Conservation (phyloP, 2,888 invertebrate species). For the Lasioglossum vierecki region DNA sequence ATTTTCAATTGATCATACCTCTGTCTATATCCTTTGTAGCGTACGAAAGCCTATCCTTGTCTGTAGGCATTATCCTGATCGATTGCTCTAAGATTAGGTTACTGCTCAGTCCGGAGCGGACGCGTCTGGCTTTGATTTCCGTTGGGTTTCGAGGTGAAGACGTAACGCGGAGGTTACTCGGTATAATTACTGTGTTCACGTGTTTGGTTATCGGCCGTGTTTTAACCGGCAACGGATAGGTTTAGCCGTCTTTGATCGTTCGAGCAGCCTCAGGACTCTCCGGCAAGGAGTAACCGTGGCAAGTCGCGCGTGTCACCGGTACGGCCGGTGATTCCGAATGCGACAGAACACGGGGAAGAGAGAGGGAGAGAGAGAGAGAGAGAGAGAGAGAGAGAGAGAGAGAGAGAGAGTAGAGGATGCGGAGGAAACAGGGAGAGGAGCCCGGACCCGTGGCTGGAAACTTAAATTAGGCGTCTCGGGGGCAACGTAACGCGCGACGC, state of each 20-base stretch:
- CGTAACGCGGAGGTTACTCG: background rate
- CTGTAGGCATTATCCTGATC: background rate
- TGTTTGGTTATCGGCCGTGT: background rate
- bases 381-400: no score
- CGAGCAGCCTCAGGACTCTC: conserved; percentile 12
- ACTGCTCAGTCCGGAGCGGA: background rate
- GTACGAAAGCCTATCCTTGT: no score
- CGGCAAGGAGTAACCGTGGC: background rate
- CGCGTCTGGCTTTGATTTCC: background rate
- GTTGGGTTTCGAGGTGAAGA: background rate
- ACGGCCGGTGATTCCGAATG: conserved; percentile 29
- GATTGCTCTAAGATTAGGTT: background rate
- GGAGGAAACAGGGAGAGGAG: background rate
- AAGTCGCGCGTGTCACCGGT: conserved; percentile 29
- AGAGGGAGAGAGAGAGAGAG: background rate
- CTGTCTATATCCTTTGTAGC: no score
- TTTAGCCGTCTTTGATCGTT: conserved; percentile 23
- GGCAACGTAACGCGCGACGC: conserved; percentile 52
- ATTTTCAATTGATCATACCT: no score
- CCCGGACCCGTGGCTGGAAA: conserved; percentile 31
- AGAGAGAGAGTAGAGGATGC: background rate
- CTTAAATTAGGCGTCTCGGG: conserved; percentile 58
- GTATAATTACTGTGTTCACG: background rate
- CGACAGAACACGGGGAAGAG: conserved; percentile 19
- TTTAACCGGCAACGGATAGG: background rate